These are phyloP conservation scores for Troides helena DNA, from an alignment of 2,888 invertebrate species.

Conservation along the genomic window DNA sequence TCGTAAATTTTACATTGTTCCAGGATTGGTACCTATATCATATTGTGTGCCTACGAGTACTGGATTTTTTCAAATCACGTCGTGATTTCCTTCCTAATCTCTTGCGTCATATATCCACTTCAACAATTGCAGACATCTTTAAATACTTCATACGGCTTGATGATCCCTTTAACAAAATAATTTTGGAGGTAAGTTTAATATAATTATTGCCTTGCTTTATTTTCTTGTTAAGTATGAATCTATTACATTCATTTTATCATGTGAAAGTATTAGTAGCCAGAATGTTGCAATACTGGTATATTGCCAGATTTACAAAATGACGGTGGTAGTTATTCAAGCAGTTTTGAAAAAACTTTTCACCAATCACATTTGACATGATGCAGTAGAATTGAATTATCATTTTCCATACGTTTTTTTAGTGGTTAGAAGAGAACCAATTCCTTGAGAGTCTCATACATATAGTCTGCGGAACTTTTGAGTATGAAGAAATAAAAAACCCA, in stretches of 20 bases:
- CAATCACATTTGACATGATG: no score
- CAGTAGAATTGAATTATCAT: no score
- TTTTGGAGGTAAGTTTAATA: constrained; percentile 58
- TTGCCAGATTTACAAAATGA: no score
- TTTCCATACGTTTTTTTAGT: constrained; percentile 76
- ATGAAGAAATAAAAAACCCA: constrained; percentile 43
- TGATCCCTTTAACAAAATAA: constrained; percentile 64
- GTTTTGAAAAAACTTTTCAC: no score
- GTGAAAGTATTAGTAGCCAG: no score
- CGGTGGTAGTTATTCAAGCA: no score
- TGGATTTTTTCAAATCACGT: constrained; percentile 94
- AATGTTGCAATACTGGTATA: no score
- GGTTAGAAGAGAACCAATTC: constrained; percentile 93
- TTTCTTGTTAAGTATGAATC: no score
- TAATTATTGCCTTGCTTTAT: neutral
- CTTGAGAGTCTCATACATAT: constrained; percentile 88
- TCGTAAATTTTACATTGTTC: constrained; percentile 3
- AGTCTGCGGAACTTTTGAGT: constrained; percentile 71
- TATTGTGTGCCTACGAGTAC: constrained; percentile 93
- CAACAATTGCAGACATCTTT: constrained; percentile 96
- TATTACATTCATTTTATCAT: no score
- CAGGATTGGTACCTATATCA: constrained; percentile 96
- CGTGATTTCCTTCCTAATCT: constrained; percentile 93
- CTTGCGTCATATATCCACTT: constrained; percentile 94
- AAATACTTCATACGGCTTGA: constrained; percentile 90